These are phyloP conservation scores for Andrena chrysosceles DNA, from an alignment of 2,888 invertebrate genomes.

Conservation along the genomic window DNA sequence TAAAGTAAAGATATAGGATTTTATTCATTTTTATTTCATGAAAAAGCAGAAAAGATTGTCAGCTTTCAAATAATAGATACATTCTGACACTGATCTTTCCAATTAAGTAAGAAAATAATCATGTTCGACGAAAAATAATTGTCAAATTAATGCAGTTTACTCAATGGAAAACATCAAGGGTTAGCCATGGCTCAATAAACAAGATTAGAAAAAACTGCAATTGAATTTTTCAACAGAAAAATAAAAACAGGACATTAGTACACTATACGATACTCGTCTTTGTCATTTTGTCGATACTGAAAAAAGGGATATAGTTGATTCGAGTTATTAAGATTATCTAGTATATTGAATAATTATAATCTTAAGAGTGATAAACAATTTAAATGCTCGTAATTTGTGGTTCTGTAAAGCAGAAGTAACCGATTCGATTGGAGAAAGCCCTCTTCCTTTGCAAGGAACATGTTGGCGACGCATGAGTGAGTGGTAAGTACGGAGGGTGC, in stretches of 20 bases:
- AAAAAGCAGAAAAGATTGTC: neutral
- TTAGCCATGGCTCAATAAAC: no score
- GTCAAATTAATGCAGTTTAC: no score
- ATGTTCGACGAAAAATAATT: no score
- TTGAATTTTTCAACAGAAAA: no score
- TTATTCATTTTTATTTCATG: neutral
- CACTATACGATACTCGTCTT: neutral
- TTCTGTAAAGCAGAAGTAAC: constrained; percentile 55
- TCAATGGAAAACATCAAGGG: no score
- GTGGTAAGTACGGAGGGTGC: constrained; percentile 84
- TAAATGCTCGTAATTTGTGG: neutral
- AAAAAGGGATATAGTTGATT: neutral
- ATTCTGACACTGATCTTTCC: no score
- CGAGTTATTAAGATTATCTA: constrained; percentile 5
- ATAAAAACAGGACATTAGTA: no score
- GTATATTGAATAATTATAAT: neutral
- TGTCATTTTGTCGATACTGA: constrained; percentile 5
- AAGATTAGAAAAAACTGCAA: no score
- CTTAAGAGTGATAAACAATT: neutral
- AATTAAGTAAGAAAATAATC: no score
- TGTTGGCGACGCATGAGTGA: constrained; percentile 82
- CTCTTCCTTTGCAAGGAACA: constrained; percentile 82
- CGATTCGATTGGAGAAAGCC: constrained; percentile 74
- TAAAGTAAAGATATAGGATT: neutral
- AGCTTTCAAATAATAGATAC: no score